Evolutionary conservation across 2,888 invertebrate genomes (phyloP).

Genomic region (Agrochola circellaris): DNA sequence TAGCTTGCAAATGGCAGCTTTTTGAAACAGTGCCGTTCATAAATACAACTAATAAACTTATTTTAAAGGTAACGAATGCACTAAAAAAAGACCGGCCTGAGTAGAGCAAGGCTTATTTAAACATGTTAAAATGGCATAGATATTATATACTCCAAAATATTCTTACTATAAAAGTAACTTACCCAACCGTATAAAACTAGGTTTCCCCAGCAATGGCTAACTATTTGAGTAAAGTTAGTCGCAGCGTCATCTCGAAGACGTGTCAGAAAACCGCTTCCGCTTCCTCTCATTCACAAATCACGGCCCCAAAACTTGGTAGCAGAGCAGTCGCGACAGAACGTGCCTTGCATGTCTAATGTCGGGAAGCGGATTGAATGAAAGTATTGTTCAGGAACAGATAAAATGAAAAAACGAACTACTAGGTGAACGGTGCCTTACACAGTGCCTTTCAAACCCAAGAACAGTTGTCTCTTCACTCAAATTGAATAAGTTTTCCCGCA

Average conservation of each 20-base stretch:
- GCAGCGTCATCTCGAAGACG: conserved; percentile 12
- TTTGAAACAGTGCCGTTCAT: not conserved
- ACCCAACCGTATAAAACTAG: not conserved
- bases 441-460: conserved; percentile 84
- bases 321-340: conserved; percentile 82
- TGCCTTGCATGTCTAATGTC: conserved; percentile 86
- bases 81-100: not conserved
- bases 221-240: conserved; percentile 26
- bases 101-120: not conserved
- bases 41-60: not conserved
- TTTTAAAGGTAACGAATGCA: not conserved
- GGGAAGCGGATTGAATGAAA: conserved; percentile 85
- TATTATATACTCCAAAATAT: conserved; percentile 1
- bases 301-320: conserved; percentile 71
- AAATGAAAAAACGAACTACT: conserved; percentile 78
- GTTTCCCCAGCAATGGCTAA: not conserved
- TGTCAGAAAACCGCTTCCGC: conserved; percentile 62
- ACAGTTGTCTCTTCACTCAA: conserved; percentile 87
- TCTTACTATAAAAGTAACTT: not conserved
- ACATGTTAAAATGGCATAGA: not conserved
- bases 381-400: conserved; percentile 86
- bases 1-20: not conserved
- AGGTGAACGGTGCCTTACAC: conserved; percentile 77
- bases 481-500: conserved; percentile 87
- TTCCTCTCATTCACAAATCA: conserved; percentile 68